These are phyloP conservation scores for Hylomyscus alleni DNA, from an alignment of 2,797 vertebrate species.

Conservation along the genomic window DNA sequence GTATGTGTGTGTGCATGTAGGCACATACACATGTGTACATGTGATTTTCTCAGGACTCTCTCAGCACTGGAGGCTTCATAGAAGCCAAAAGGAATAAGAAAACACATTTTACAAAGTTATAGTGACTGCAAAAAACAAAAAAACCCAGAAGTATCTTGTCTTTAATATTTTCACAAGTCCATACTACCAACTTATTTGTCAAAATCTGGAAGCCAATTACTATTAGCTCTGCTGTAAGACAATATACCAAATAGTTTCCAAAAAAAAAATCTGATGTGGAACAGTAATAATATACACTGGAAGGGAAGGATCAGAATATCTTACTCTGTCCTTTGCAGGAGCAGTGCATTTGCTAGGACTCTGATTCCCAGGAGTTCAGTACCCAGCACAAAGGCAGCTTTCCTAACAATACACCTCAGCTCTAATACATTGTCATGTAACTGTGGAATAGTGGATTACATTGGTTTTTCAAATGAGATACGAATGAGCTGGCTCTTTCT, in stretches of 20 bases:
- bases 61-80: background rate
- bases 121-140: constrained; percentile 7
- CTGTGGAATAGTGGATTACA: background rate
- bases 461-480: constrained; percentile 56
- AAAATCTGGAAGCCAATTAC: background rate
- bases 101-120: constrained; percentile 33
- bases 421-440: constrained; percentile 33
- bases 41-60: background rate
- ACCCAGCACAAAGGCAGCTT: accelerated
- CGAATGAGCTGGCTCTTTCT: constrained; percentile 47
- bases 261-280: background rate
- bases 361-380: background rate
- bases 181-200: constrained; percentile 36
- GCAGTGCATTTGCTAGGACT: constrained; percentile 16
- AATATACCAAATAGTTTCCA: constrained; percentile 29
- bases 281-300: background rate
- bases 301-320: background rate
- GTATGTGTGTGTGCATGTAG: background rate
- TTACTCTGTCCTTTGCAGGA: constrained; percentile 14
- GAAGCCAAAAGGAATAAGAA: background rate
- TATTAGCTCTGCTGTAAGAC: constrained; percentile 12
- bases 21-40: no score
- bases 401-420: constrained; percentile 41
- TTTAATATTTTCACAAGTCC: background rate
- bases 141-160: constrained; percentile 16